Evolutionary conservation across 2,888 invertebrate genomes (phyloP), one percentile per base, ranked within the genome.

Genomic region (Caenorhabditis sp.): DNA sequence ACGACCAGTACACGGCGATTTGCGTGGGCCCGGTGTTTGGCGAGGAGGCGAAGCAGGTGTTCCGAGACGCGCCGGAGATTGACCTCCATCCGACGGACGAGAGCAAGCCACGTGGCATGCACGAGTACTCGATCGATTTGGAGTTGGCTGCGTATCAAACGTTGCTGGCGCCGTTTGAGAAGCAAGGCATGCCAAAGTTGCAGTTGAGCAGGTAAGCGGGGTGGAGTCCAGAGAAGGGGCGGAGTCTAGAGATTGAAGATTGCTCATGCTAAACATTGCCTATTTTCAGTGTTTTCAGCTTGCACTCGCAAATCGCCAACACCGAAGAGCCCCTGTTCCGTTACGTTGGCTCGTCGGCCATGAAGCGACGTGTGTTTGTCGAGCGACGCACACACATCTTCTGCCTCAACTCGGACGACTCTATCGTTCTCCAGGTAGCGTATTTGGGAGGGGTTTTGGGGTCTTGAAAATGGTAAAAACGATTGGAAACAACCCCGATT

Each of bases 351-450:
- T 22, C 41, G 24, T 61, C 61, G 12, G 19, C 61, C 6, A 41
- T 61, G 61, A 61, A 61, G 16, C 22, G 61, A 0, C 61, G 61
- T 2, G 2, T 19, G 7, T 61, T 61, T 24, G 22, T 61, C 5
- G 41, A 61, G 41, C 4, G 4, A 8, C 61, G 61, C 14, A 61
- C 61, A 19, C 61, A 61, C 16, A 14, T 61, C 7, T 61, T 61
- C 16, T 24, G 14, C 6, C 7, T 24, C 0, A 10, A 3, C 24
- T 6, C 8, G 10, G 38, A 61, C 26, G 54, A 54, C 14, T 54
- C 54, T 7, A 14, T 54, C 7, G 14, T 26, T 8, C 14, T 54
- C 12, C 54, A 54, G 24, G 54, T 54, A 24, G 19, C 10, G 2
- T 8, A 6, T 7, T 2, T n/a, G n/a, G n/a, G n/a, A n/a, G n/a